phyloP scores from a whole-genome alignment of 2,888 invertebrate species.

The Pandemis cinnamomeana region DNA sequence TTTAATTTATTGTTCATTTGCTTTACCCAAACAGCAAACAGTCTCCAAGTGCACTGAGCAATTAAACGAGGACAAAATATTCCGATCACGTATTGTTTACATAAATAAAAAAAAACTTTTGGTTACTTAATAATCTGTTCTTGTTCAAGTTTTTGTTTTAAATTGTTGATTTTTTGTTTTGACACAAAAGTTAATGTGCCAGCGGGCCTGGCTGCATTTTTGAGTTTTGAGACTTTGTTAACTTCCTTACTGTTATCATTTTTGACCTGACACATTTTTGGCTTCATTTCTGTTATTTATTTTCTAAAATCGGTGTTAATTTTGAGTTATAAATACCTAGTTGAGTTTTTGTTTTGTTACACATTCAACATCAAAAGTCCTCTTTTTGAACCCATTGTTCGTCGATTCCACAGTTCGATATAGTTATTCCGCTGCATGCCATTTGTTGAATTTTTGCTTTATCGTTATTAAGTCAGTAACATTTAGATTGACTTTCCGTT shows the following conservation, averaged over 20 bases:
- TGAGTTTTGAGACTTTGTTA: constrained; percentile 3
- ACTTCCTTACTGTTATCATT: constrained; percentile 8
- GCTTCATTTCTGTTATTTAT: constrained; percentile 27
- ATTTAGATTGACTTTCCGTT: constrained; percentile 39
- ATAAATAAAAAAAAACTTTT: constrained; percentile 21
- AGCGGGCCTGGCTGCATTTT: constrained; percentile 30
- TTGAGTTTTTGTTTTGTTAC: constrained; percentile 50
- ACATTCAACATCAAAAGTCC: not conserved
- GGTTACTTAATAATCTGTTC: constrained; percentile 48
- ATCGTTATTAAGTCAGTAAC: constrained; percentile 35
- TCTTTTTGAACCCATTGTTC: not conserved
- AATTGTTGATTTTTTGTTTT: constrained; percentile 41
- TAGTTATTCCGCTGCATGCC: not conserved
- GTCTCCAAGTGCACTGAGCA: not conserved
- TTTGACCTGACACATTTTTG: not conserved
- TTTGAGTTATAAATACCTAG: constrained; percentile 40
- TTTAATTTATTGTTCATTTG: not conserved
- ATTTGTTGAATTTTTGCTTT: constrained; percentile 45
- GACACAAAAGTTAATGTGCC: constrained; percentile 18
- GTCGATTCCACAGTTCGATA: constrained; percentile 6
- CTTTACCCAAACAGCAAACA: not conserved
- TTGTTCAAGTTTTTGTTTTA: constrained; percentile 58
- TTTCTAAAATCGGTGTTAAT: constrained; percentile 43
- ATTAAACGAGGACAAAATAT: constrained; percentile 16
- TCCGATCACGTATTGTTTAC: not conserved